Base-by-base conservation (phyloP, 2,888 invertebrate genomes). In the Dryadula phaetusa region DNA sequence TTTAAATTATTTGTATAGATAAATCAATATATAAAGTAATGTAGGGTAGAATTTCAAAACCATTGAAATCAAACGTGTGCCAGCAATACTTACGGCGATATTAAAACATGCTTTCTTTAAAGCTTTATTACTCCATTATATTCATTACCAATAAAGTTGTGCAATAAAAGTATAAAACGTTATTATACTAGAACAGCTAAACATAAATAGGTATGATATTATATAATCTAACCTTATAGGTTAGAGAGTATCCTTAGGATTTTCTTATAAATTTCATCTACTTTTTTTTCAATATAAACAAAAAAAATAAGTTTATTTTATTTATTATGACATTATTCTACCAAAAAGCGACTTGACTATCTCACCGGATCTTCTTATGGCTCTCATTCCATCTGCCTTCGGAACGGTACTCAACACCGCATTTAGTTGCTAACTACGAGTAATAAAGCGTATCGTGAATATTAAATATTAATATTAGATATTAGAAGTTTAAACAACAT, bases 141-240 rank as follows among this genome's bases (percentile, higher is more conserved):
- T 52, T 28, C 28, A 52, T 52, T 52, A 52, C 10, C 52, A 28
- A 52, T 52, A 52, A 52, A 52, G 7, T 18, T 28, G 44, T 18
- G 44, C 28, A 18, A 32, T 28, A 28, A 60, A 44, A 28, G 10
- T 37, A 18, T 62, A 49, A 25, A 18, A 52, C 49, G 62, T 74
- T 76, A 70, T 53, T 20, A 54, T 34, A 47, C 54, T 32, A 61
- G 16, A 52, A 32, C 16, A 44, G 42, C 16, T 42, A 16, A 42
- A 3, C 20, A 20, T 44, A 44, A 18, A n/a, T 8, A 37, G 3
- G 12, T 10, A 37, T 37, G 37, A 14, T n/a, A n/a, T n/a, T n/a
- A n/a, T n/a, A n/a, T n/a, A n/a, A n/a, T n/a, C n/a, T n/a, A n/a
- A n/a, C n/a, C n/a, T n/a, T n/a, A n/a, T n/a, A n/a, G n/a, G n/a